Percentiles rank a stretch among this genome's conserved stretches.
Evolutionary conservation across 2,113 vertebrate species (phyloP).

Genomic region (Mungos mungo): DNA sequence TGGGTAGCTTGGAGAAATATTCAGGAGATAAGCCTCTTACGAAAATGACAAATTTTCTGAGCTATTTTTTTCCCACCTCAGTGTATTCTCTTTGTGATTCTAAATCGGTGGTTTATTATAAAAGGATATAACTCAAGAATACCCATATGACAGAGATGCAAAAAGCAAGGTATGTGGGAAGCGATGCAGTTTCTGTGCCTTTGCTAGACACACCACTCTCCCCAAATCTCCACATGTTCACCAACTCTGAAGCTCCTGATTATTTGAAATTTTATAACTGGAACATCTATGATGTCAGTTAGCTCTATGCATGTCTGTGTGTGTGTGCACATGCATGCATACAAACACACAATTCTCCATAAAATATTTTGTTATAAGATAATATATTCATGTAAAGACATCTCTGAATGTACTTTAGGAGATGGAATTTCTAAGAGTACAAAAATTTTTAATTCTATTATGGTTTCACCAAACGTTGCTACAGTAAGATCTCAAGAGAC

Average conservation of each 20-base stretch:
- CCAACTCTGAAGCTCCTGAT: neutral
- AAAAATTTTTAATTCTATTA: constrained; percentile 17
- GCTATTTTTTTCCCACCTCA: neutral
- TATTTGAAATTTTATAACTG: constrained; percentile 25
- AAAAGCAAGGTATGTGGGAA: neutral
- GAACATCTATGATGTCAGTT: neutral
- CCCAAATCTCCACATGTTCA: neutral
- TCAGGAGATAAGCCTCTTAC: neutral
- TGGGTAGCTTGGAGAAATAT: neutral
- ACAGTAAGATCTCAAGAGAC: neutral
- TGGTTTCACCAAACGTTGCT: neutral
- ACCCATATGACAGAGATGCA: neutral
- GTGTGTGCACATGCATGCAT: neutral
- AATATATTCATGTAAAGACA: neutral
- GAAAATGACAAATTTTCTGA: constrained; percentile 17
- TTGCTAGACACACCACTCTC: neutral
- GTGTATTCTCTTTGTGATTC: constrained; percentile 32
- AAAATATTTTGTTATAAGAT: neutral
- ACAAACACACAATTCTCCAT: neutral
- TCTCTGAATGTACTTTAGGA: neutral
- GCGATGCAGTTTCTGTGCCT: neutral
- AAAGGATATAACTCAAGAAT: neutral
- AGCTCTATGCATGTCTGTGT: neutral
- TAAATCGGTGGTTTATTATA: neutral
- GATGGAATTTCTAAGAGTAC: neutral